Evolutionary conservation across 2,113 vertebrate genomes (phyloP), one percentile per base, ranked within the genome.

Genomic region (Lepus timidus): DNA sequence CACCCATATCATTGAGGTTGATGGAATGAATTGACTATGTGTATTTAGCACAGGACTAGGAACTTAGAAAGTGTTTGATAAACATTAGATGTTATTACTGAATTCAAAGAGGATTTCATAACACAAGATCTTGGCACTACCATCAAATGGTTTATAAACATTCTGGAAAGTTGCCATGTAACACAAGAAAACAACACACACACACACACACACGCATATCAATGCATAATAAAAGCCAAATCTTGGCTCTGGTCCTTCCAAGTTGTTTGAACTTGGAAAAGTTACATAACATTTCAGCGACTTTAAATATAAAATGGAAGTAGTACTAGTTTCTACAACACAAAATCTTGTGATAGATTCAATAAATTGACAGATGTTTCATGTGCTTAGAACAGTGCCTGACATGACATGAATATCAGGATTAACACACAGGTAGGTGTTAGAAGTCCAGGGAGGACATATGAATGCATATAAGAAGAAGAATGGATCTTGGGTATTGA

Each of bases 81-180:
- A 90, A 27, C 33, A 76, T 75, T 68, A 81, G 71, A 4, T 96
- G 31, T 74, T 84, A 61, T 88, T 36, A 85, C 10, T 91, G 25
- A 96, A 71, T 83, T 73, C 33, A 88, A 86, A 85, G 11, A 78
- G 61, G 4, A 88, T 78, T 78, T 68, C 49, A 90, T 51, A 65
- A 29, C 14, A 17, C 31, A 76, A 89, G 25, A 88, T 36, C 17
- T 58, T 79, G 29, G 1, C 27, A 91, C 12, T 79, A 33, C 19
- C 6, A 82, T 80, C 29, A 70, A 73, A 74, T 22, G 0, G 29
- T 52, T 39, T 84, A 23, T 4, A 51, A 88, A 6, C 49, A 82
- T 39, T 88, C 67, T 90, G 39, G 31, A 90, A 95, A 79, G 13
- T 79, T 51, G 22, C 19, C 17, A 13, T 36, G 20, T n/a, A 70